Conservation (phyloP, 2,888 invertebrate genomes). For the Nineta flava region DNA sequence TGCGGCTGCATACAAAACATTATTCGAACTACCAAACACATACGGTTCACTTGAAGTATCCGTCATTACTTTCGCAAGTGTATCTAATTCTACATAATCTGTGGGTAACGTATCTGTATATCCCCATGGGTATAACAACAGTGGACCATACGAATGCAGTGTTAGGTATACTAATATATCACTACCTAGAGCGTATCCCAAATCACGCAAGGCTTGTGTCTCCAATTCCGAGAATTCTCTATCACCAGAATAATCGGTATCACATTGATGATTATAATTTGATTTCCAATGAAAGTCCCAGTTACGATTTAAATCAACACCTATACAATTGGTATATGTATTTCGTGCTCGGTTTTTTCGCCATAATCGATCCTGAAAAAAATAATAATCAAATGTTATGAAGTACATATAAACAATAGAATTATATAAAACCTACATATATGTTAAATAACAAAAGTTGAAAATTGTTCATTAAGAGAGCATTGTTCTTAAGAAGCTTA, state of each 20-base stretch:
- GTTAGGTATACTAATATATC: slow-evolving; percentile 49
- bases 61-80: not conserved
- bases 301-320: slow-evolving; percentile 35
- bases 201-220: slow-evolving; percentile 40
- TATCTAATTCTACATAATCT: slow-evolving; percentile 17
- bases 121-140: slow-evolving; percentile 51
- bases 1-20: slow-evolving; percentile 33
- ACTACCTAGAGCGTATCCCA: slow-evolving; percentile 31
- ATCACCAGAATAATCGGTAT: slow-evolving; percentile 22
- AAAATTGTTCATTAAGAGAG: no score
- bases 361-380: slow-evolving; percentile 25
- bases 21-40: slow-evolving; percentile 15
- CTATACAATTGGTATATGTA: slow-evolving; percentile 20
- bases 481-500: no score
- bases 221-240: slow-evolving; percentile 35
- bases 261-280: slow-evolving; percentile 22
- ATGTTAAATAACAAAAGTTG: no score
- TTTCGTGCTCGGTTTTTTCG: slow-evolving; percentile 24
- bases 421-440: no score
- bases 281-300: slow-evolving; percentile 30
- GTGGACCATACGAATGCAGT: slow-evolving; percentile 57
- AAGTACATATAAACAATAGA: not conserved
- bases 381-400: not conserved
- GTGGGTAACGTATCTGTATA: slow-evolving; percentile 27
- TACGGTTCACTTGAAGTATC: not conserved